phyloP scores from a whole-genome alignment of 2,888 invertebrate species.

The Orthosia gracilis region DNA sequence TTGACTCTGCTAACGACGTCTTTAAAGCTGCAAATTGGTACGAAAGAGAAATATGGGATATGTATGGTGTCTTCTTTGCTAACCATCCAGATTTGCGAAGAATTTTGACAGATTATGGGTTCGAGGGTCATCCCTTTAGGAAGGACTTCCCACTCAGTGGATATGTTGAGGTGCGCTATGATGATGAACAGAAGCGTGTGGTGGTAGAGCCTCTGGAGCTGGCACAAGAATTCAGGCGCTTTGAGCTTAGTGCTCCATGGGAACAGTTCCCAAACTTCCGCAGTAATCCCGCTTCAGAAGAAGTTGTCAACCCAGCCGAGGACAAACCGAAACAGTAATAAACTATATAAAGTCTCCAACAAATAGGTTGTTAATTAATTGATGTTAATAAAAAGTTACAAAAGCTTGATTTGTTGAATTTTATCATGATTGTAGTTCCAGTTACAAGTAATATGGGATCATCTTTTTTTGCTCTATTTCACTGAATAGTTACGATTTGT shows the following conservation, averaged over 20 bases:
- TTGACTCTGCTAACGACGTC: conserved; percentile 95
- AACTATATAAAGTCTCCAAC: conserved; percentile 20
- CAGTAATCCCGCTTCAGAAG: conserved; percentile 92
- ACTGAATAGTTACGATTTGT: conserved; percentile 16
- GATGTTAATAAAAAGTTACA: conserved; percentile 50
- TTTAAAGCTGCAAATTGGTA: conserved; percentile 99
- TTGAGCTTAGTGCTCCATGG: conserved; percentile 99
- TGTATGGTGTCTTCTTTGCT: conserved; percentile 99
- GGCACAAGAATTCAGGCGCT: conserved; percentile 99
- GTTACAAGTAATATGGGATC: background rate
- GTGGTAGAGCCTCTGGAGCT: conserved; percentile 99
- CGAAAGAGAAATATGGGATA: conserved; percentile 99
- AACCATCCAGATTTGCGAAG: conserved; percentile 99
- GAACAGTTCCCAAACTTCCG: conserved; percentile 99
- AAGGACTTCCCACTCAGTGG: conserved; percentile 99
- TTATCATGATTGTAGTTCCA: background rate
- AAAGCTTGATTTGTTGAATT: conserved; percentile 17
- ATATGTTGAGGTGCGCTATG: conserved; percentile 99
- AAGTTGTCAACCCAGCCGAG: conserved; percentile 88
- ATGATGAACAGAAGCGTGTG: conserved; percentile 98
- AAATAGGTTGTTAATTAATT: conserved; percentile 48
- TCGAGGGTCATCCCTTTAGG: conserved; percentile 99
- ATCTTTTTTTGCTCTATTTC: conserved; percentile 24
- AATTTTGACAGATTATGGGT: conserved; percentile 99
- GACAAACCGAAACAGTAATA: conserved; percentile 79